These are phyloP conservation scores for Anastatus disparis DNA, from an alignment of 1,140 invertebrate species.

Conservation along the genomic window DNA sequence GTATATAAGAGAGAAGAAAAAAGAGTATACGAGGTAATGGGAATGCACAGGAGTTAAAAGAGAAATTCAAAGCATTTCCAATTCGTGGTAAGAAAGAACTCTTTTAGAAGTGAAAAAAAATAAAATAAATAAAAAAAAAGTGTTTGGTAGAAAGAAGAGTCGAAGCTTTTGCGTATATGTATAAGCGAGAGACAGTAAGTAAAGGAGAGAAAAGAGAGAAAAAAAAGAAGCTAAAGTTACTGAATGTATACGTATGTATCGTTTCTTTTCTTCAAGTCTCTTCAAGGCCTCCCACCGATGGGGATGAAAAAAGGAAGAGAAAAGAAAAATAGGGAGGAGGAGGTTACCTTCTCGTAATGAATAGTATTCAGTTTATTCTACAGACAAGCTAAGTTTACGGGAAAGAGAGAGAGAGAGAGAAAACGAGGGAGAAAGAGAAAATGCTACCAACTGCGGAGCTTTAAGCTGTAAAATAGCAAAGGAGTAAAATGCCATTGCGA, in stretches of 20 bases:
- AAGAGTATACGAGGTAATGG: too few species aligned
- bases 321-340: slow-evolving; percentile 1
- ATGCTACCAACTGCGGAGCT: background rate
- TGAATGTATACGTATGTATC: too few species aligned
- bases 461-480: background rate
- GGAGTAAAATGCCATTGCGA: slow-evolving; percentile 2
- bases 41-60: background rate
- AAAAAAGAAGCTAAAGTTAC: too few species aligned
- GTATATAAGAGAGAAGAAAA: too few species aligned
- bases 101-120: too few species aligned
- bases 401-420: too few species aligned
- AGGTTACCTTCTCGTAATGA: slow-evolving; percentile 54
- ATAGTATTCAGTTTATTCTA: slow-evolving; percentile 62
- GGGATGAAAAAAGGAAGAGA: background rate
- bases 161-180: too few species aligned
- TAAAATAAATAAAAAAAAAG: too few species aligned
- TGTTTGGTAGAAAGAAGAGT: too few species aligned
- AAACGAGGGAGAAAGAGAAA: background rate
- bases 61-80: slow-evolving; percentile 58
- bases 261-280: too few species aligned
- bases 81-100: slow-evolving; percentile 48
- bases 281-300: too few species aligned
- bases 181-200: slow-evolving; percentile 1
- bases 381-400: slow-evolving; percentile 51
- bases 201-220: background rate